phyloP scores from a whole-genome alignment of 2,113 vertebrate genomes.

The Prunella fulvescens region DNA sequence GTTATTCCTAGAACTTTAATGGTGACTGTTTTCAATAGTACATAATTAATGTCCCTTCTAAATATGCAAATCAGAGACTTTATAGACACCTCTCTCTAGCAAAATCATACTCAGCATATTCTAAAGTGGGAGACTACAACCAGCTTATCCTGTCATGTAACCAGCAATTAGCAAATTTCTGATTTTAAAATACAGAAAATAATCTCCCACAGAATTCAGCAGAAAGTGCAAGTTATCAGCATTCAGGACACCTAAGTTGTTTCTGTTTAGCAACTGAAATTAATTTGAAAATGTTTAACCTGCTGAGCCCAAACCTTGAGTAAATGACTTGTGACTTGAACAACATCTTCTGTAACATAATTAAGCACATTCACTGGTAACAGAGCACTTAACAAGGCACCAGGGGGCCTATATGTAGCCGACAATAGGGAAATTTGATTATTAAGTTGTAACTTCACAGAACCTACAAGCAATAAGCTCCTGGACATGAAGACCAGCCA shows the following conservation, averaged over 20 bases:
- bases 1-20: not conserved
- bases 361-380: constrained; percentile 25
- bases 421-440: not conserved
- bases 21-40: not conserved
- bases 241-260: not conserved
- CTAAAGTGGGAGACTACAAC: not conserved
- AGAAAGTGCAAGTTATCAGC: not conserved
- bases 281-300: constrained; percentile 50
- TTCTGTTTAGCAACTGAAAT: constrained; percentile 28
- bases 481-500: not conserved
- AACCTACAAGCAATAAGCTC: not conserved
- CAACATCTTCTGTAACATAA: constrained; percentile 4
- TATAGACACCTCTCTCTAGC: not conserved
- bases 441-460: not conserved
- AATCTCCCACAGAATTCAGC: not conserved
- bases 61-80: not conserved
- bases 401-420: not conserved
- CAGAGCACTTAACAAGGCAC: constrained; percentile 36
- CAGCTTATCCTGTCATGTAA: not conserved
- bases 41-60: not conserved
- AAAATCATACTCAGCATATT: not conserved
- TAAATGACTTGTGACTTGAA: constrained; percentile 44
- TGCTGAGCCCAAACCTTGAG: constrained; percentile 42
- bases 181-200: not conserved
- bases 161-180: not conserved